A percentile compares a stretch with the other conserved stretches of the same genome.
Conservation (phyloP, 2,888 invertebrate species). For the Neocrepidodera transversa region DNA sequence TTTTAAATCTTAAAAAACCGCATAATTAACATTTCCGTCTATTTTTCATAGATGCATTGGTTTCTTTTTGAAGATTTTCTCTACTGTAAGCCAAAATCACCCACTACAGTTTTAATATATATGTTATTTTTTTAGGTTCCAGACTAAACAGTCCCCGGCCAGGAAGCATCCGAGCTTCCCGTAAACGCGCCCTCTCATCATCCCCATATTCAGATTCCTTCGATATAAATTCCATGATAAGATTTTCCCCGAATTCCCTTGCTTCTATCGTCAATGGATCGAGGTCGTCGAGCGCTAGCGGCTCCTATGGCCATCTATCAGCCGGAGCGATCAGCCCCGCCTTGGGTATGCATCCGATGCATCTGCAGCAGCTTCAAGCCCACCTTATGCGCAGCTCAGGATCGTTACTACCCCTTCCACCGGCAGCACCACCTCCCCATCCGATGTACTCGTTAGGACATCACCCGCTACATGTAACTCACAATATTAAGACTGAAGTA, state of each 20-base stretch:
- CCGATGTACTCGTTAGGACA: conserved; percentile 59
- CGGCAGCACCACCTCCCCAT: conserved; percentile 56
- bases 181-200: conserved; percentile 92
- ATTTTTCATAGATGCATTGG: no score
- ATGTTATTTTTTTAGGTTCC: conserved; percentile 64
- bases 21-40: no score
- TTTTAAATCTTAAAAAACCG: no score
- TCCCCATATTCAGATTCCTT: conserved; percentile 95
- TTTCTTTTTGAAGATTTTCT: no score
- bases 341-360: conserved; percentile 71
- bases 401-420: conserved; percentile 61
- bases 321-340: conserved; percentile 88
- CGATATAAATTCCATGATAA: conserved; percentile 94
- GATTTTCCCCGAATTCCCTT: conserved; percentile 92
- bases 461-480: conserved; percentile 58
- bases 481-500: conserved; percentile 57
- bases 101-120: no score
- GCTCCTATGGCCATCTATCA: conserved; percentile 95
- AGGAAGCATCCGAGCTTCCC: conserved; percentile 64
- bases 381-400: conserved; percentile 78
- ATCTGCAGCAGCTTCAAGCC: conserved; percentile 78
- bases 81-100: no score
- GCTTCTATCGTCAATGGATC: conserved; percentile 83
- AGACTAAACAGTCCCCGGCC: conserved; percentile 72
- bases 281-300: conserved; percentile 87